Percentiles rank a stretch among this genome's conserved stretches.
Evolutionary conservation across 1,140 invertebrate genomes (phyloP).

Genomic region (Pygmarrhopalites habei): DNA sequence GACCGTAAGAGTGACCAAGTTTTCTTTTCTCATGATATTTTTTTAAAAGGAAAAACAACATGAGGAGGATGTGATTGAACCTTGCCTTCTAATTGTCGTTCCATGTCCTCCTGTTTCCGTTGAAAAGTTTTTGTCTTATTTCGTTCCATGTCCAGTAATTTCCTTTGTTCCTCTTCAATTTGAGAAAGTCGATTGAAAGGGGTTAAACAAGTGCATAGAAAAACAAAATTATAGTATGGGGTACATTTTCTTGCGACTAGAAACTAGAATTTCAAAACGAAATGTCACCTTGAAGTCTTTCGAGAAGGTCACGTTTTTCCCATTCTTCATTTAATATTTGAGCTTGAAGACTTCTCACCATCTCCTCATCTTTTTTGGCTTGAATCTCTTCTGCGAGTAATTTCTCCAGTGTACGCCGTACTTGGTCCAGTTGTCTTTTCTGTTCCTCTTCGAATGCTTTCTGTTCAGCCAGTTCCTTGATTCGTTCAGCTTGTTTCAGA

Average conservation of each 20-base stretch:
- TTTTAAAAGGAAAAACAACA: too few relatives aligned
- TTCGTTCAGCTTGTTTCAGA: too few relatives aligned
- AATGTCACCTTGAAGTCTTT: constrained; percentile 64
- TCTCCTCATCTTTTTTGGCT: constrained; percentile 74
- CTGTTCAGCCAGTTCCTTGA: constrained; percentile 57
- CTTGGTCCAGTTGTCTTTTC: constrained; percentile 61
- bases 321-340: constrained; percentile 72
- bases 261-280: too few relatives aligned
- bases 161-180: constrained; percentile 64
- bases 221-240: too few relatives aligned
- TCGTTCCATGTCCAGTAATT: constrained; percentile 62
- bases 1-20: too few relatives aligned
- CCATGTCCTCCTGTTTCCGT: constrained; percentile 60
- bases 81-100: constrained; percentile 56
- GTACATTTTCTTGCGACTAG: too few relatives aligned
- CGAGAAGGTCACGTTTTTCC: constrained; percentile 70
- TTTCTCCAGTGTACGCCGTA: constrained; percentile 57
- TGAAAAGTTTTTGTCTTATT: constrained; percentile 66
- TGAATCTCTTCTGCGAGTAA: constrained; percentile 70
- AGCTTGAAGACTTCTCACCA: constrained; percentile 64
- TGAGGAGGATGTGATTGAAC: too few relatives aligned
- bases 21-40: too few relatives aligned
- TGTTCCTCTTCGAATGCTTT: constrained; percentile 62
- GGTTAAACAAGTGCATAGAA: too few relatives aligned
- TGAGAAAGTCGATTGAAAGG: too few relatives aligned